A percentile compares a stretch with the other conserved stretches of the same genome.
phyloP scores from a whole-genome alignment of 2,113 vertebrate species.

The Pseudonaja textilis region DNA sequence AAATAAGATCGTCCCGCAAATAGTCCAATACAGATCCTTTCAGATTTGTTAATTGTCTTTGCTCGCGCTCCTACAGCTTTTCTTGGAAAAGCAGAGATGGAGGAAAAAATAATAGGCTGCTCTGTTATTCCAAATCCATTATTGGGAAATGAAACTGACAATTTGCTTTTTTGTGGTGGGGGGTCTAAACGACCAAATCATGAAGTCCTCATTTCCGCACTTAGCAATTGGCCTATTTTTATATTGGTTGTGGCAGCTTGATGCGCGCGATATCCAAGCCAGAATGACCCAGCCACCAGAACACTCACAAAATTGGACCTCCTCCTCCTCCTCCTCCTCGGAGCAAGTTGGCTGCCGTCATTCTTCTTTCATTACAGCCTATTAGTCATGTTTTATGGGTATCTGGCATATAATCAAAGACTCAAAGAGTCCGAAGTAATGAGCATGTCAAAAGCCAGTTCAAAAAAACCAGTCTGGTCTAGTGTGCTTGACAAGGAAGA shows the following conservation, averaged over 20 bases:
- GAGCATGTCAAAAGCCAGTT: constrained; percentile 38
- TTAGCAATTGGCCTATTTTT: constrained; percentile 48
- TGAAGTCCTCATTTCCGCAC: constrained; percentile 55
- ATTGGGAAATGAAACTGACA: constrained; percentile 61
- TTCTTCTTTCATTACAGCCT: background rate
- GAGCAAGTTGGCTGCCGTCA: background rate
- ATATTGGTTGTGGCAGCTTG: constrained; percentile 65
- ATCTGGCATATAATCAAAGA: constrained; percentile 42
- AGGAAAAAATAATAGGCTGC: constrained; percentile 51
- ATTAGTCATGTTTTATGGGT: background rate
- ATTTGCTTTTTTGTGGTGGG: constrained; percentile 64
- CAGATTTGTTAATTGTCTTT: constrained; percentile 56
- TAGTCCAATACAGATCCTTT: constrained; percentile 50
- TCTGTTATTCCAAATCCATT: constrained; percentile 59
- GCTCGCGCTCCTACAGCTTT: constrained; percentile 38
- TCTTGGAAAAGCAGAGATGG: constrained; percentile 41
- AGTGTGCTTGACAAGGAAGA: constrained; percentile 52
- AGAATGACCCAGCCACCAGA: constrained; percentile 49
- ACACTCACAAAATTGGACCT: constrained; percentile 31
- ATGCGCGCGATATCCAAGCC: constrained; percentile 41
- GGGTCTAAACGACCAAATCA: constrained; percentile 62
- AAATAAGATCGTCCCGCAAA: constrained; percentile 48
- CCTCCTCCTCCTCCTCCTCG: background rate
- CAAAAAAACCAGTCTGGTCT: constrained; percentile 31
- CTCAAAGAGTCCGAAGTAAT: constrained; percentile 39